Evolutionary conservation across 2,113 vertebrate species (phyloP).

Genomic region (Burhinus bistriatus): DNA sequence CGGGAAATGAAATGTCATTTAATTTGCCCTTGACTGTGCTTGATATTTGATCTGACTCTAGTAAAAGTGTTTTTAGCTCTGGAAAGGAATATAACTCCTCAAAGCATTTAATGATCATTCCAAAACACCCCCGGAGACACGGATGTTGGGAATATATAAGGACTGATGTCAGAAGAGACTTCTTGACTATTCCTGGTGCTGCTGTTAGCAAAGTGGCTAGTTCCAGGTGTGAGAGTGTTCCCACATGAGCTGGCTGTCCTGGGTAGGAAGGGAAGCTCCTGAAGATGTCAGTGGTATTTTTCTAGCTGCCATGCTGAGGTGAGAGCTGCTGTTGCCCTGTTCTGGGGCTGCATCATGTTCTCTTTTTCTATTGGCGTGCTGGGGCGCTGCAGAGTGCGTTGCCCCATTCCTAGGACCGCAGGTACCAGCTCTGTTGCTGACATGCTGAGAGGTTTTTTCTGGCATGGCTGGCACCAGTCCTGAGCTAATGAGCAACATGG

Average conservation of each 20-base stretch:
- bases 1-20: conserved; percentile 36
- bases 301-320: neutral
- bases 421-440: neutral
- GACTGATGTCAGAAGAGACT: neutral
- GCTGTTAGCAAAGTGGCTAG: neutral
- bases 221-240: neutral
- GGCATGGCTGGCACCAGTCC: neutral
- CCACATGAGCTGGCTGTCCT: neutral
- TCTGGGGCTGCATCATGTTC: neutral
- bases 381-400: neutral
- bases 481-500: neutral
- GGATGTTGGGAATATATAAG: accelerated
- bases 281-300: neutral
- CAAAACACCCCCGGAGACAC: neutral
- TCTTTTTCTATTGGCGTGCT: neutral
- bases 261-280: neutral
- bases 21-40: conserved; percentile 10
- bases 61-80: conserved; percentile 12
- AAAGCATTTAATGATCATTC: neutral
- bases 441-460: neutral
- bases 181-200: neutral
- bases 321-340: accelerated
- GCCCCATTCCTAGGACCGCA: neutral
- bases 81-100: neutral
- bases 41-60: conserved; percentile 40